Evolutionary conservation across 2,113 vertebrate genomes (phyloP), one percentile per base, ranked within the genome.

Genomic region (Solea senegalensis): DNA sequence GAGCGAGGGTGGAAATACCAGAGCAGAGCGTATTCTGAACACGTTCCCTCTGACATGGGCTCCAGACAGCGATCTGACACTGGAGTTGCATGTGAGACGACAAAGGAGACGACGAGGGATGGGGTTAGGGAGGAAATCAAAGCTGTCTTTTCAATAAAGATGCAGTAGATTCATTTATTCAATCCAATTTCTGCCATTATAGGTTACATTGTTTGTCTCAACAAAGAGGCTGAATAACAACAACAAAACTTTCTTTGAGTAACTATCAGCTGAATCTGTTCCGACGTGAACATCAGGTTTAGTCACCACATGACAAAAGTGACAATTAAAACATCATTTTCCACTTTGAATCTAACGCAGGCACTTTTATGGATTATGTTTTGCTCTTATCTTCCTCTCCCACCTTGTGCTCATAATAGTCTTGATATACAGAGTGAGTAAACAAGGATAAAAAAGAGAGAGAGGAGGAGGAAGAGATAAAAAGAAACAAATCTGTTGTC

Each of bases 1-100:
- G 85, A 87, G 39, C 26, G 65, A 0, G 1, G 3, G 7, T 95
- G 95, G 81, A 95, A 95, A 76, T 96, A 96, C 96, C 96, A 97
- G 77, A 94, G 91, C 76, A 97, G 90, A 2, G 72, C 27, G 2
- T 94, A 96, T 0, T 76, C 92, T 0, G 58, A 88, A 70, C 96
- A 97, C 75, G 82, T 79, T 3, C 96, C 96, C 71, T 97, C 96
- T 0, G 92, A 91, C 95, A 96, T 94, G 0, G 94, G 93, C 76
- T 93, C 93, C 64, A 88, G 67, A 79, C 96, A 97, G 10, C 43
- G 78, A 11, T 86, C 94, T 76, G 84, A 5, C 2, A 28, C 76
- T 34, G 76, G 28, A 27, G 62, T 49, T 57, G 67, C n/a, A 63
- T 9, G 45, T 43, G 1, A 65, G 34, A 28, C 6, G 44, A 34